A percentile compares a stretch with the other conserved stretches of the same genome.
phyloP scores from a whole-genome alignment of 2,113 vertebrate species.

The Pygathrix nemaeus region DNA sequence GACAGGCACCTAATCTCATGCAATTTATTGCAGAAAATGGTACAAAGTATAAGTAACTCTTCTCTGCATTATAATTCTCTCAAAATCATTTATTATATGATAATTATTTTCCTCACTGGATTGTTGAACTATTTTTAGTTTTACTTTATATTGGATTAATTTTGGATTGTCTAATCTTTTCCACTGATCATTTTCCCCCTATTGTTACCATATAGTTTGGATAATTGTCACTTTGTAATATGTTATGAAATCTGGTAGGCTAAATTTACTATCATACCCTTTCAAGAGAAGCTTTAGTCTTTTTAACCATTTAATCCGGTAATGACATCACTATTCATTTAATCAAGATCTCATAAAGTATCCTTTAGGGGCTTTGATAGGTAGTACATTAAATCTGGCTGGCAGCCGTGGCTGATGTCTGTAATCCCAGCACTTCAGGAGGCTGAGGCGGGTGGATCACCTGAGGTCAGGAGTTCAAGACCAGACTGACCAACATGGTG shows the following conservation, averaged over 20 bases:
- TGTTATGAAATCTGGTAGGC: slow-evolving; percentile 44
- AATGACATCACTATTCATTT: not conserved
- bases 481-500: too few species aligned
- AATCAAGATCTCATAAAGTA: not conserved
- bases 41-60: not conserved
- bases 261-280: slow-evolving; percentile 23
- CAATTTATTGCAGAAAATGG: not conserved
- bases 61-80: not conserved
- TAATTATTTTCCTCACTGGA: not conserved
- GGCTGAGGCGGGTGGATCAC: too few species aligned
- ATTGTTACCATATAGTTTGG: slow-evolving; percentile 41
- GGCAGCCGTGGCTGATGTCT: too few species aligned
- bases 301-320: slow-evolving; percentile 19
- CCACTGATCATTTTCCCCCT: not conserved
- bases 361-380: not conserved
- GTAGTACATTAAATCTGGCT: not conserved
- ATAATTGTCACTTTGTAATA: slow-evolving; percentile 51
- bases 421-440: too few species aligned
- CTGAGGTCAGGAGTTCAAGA: too few species aligned
- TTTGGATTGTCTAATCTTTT: not conserved
- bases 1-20: not conserved
- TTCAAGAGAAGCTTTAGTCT: not conserved
- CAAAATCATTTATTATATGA: not conserved
- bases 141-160: slow-evolving; percentile 14
- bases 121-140: not conserved